These are phyloP conservation scores for Oxycera nigricornis DNA, from an alignment of 2,888 invertebrate genomes.

Conservation along the genomic window DNA sequence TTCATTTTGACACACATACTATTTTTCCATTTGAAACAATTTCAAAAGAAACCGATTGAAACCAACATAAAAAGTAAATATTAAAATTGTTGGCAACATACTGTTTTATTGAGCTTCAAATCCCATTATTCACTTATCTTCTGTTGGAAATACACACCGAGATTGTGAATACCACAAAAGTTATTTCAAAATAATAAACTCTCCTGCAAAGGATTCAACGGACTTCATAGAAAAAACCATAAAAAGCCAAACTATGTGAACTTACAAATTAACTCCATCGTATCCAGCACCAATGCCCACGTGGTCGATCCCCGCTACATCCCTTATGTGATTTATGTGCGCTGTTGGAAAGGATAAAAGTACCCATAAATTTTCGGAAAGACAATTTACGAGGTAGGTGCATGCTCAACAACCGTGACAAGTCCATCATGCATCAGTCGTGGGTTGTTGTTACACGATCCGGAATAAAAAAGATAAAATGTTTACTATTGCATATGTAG, in stretches of 20 bases:
- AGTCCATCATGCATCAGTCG: slow-evolving; percentile 7
- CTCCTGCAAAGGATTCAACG: no score
- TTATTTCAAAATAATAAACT: no score
- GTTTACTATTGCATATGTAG: background rate
- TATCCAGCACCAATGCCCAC: slow-evolving; percentile 89
- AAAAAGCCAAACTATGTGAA: slow-evolving; percentile 53
- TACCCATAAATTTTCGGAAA: slow-evolving; percentile 11
- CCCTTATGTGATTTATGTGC: slow-evolving; percentile 87
- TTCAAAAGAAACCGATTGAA: no score
- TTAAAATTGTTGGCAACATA: no score
- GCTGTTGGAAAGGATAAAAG: slow-evolving; percentile 64
- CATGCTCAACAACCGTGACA: slow-evolving; percentile 24
- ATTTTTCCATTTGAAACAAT: no score
- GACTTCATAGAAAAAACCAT: no score
- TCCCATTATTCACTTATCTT: no score
- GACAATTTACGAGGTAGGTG: background rate
- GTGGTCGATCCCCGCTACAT: slow-evolving; percentile 84
- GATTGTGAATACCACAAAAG: no score
- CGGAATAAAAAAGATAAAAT: background rate
- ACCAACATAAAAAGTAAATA: no score
- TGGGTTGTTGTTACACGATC: background rate
- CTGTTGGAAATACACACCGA: no score
- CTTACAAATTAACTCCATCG: slow-evolving; percentile 91
- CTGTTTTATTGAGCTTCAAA: no score
- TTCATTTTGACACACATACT: no score